Base-by-base conservation (phyloP, 2,888 invertebrate species). In the Diarsia rubi region DNA sequence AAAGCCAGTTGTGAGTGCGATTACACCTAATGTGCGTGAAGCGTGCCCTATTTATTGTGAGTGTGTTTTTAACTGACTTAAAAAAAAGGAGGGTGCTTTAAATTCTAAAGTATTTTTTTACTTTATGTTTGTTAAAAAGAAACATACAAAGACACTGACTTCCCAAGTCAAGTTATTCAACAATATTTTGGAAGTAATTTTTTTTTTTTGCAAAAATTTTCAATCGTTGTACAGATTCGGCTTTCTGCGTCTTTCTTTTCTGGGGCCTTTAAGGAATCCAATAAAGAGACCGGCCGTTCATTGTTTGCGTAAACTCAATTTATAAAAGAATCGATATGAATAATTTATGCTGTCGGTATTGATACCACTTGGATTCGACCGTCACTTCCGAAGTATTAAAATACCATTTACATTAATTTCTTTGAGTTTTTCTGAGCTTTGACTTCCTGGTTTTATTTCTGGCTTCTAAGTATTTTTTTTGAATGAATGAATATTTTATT, bases 321-420 rank as follows among this genome's bases (percentile, higher is more conserved):
- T 84, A 87, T 82, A 82, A 88, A 87, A 88, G 87, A 87, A 88
- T 83, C 72, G 77, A 79, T 75, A 88, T 88, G 88, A 87, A 88
- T 88, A 82, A 88, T 86, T 87, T 84, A 88, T 88, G 42, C 68
- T 42, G 64, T 65, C 42, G 16, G 65, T 83, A 81, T 81, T 75
- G 78, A 69, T 81, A 86, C 73, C 73, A 76, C 45, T 80, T 74
- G 44, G 67, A 62, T 75, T 66, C 69, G 57, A 54, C 21, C 59
- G 69, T 59, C 73, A 82, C 72, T 82, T 83, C 42, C 52, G 60
- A 82, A 63, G 71, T 85, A 85, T 83, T 85, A 71, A 68, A 85
- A 76, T 85, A 82, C 24, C 42, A 72, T 82, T 72, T 54, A 81
- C 81, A 84, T 81, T 67, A 59, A 75, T 71, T 81, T 82, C 52